Evolutionary conservation across 2,888 invertebrate species (phyloP).

Genomic region (Hylaea fasciaria): DNA sequence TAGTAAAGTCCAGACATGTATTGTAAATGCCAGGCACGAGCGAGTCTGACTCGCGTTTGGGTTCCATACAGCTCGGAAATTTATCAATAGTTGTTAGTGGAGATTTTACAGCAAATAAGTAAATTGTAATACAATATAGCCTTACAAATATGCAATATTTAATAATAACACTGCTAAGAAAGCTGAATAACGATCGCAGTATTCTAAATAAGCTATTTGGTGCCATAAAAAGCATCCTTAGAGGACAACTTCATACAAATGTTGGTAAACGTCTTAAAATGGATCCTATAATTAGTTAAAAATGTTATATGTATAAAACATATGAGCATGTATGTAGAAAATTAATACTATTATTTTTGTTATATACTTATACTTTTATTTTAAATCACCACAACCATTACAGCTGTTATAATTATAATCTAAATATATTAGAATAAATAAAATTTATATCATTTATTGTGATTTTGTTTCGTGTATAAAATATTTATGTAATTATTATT

Average conservation of each 20-base stretch:
- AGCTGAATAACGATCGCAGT: constrained; percentile 13
- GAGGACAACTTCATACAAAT: neutral
- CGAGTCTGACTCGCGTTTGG: neutral
- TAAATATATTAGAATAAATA: constrained; percentile 5
- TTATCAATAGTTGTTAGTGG: neutral
- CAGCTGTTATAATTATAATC: constrained; percentile 7
- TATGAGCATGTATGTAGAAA: constrained; percentile 3
- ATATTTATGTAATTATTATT: constrained; percentile 33
- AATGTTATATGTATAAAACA: neutral
- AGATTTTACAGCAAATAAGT: too few relatives aligned
- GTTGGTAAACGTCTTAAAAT: neutral
- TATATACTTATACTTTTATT: constrained; percentile 10
- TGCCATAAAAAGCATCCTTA: constrained; percentile 29
- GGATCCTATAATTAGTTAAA: neutral
- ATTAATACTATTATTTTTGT: too few relatives aligned
- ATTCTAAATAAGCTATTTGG: constrained; percentile 18
- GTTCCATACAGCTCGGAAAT: neutral
- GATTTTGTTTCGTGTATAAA: constrained; percentile 32
- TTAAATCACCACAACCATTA: constrained; percentile 2
- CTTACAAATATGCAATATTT: neutral
- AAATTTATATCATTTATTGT: constrained; percentile 23
- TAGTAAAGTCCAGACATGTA: neutral
- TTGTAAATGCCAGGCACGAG: neutral
- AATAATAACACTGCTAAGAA: constrained; percentile 1
- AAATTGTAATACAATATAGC: too few relatives aligned